Percentiles rank a stretch among this genome's conserved stretches.
Conservation (phyloP, 2,888 invertebrate species). For the Dolichomitus sp. region DNA sequence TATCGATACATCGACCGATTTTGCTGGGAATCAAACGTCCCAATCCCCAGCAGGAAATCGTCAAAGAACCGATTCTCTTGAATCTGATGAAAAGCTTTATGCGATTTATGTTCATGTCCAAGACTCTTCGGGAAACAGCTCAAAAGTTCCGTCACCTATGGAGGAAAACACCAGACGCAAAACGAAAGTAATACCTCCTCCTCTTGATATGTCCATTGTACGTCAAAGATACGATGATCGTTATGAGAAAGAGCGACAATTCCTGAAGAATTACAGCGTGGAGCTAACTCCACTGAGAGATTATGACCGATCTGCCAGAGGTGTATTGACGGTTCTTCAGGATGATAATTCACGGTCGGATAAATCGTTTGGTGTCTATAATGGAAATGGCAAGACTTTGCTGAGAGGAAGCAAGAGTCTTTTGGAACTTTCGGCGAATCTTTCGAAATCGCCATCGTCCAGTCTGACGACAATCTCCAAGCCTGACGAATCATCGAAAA, state of each 20-base stretch:
- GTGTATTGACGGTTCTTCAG: constrained; percentile 57
- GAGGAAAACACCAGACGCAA: constrained; percentile 33
- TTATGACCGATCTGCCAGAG: constrained; percentile 70
- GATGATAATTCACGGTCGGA: constrained; percentile 13
- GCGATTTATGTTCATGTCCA: constrained; percentile 68
- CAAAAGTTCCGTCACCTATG: constrained; percentile 45
- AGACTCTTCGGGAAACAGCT: constrained; percentile 64
- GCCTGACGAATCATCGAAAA: constrained; percentile 1
- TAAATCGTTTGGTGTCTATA: constrained; percentile 16
- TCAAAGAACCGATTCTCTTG: constrained; percentile 39
- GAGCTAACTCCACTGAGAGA: constrained; percentile 73
- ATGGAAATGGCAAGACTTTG: constrained; percentile 41
- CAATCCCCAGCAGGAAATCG: constrained; percentile 11
- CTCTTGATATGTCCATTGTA: constrained; percentile 74
- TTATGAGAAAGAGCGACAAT: constrained; percentile 71
- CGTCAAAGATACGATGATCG: constrained; percentile 70
- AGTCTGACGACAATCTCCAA: constrained; percentile 11
- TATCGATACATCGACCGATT: constrained; percentile 43
- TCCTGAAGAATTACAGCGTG: constrained; percentile 73
- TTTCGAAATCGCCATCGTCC: constrained; percentile 39
- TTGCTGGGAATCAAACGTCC: neutral
- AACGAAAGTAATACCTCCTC: constrained; percentile 69
- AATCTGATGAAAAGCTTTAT: constrained; percentile 63
- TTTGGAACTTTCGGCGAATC: constrained; percentile 68
- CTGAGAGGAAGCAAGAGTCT: constrained; percentile 72